Percentiles rank a stretch among this genome's conserved stretches.
These are phyloP conservation scores for Enteromius trimaculatus DNA, from an alignment of 2,797 vertebrate species.

Conservation along the genomic window DNA sequence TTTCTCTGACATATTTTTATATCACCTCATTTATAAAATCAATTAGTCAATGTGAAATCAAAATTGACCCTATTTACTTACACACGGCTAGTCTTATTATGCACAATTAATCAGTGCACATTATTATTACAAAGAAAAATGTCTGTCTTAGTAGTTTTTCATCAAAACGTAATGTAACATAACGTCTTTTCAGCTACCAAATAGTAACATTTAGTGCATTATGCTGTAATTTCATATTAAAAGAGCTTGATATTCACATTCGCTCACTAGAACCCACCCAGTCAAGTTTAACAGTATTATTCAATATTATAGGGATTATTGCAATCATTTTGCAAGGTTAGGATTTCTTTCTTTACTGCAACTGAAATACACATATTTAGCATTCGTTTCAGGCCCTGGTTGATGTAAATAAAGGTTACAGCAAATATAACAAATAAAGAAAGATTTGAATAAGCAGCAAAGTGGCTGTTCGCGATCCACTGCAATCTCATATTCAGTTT, in stretches of 20 bases:
- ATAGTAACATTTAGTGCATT: neutral
- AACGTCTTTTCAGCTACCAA: neutral
- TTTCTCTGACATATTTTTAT: conserved; percentile 15
- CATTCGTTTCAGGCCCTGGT: neutral
- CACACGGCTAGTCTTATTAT: neutral
- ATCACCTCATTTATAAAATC: neutral
- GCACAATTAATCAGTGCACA: neutral
- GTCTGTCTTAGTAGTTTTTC: neutral
- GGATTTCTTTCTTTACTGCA: neutral
- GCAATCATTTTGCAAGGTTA: conserved; percentile 2
- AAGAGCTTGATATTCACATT: neutral
- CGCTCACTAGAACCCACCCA: neutral
- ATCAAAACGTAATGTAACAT: neutral
- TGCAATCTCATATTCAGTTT: neutral
- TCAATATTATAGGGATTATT: neutral
- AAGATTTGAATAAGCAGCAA: neutral
- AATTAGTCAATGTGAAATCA: neutral
- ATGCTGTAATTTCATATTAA: neutral
- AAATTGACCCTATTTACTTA: neutral
- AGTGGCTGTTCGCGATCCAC: neutral
- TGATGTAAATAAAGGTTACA: conserved; percentile 16
- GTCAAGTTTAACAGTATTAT: neutral
- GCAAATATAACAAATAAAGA: neutral
- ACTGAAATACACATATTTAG: neutral
- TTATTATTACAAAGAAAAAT: conserved; percentile 4